Evolutionary conservation across 2,888 invertebrate species (phyloP).

Genomic region (Heteromyza rotundicornis): DNA sequence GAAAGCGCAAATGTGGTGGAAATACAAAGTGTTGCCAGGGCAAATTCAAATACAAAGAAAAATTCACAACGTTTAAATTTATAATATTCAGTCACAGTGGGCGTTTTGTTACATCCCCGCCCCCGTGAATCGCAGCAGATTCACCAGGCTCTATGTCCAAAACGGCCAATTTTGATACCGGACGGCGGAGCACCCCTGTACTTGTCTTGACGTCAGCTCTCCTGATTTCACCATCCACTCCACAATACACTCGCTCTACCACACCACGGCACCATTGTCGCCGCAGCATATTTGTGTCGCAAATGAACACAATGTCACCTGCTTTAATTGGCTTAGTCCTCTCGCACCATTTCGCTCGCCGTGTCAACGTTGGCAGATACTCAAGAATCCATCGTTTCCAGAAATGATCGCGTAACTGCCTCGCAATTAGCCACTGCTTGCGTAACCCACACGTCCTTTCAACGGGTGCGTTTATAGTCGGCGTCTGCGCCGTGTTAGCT

Average conservation of each 20-base stretch:
- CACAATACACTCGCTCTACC: constrained; percentile 18
- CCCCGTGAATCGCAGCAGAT: constrained; percentile 17
- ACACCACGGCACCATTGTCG: constrained; percentile 27
- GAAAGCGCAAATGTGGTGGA: too few species aligned
- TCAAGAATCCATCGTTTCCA: constrained; percentile 28
- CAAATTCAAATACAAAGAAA: too few species aligned
- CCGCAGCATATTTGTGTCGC: too few species aligned
- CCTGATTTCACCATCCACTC: constrained; percentile 19
- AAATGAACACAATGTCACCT: constrained; percentile 28
- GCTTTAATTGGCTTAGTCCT: constrained; percentile 11
- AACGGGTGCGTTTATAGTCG: not conserved
- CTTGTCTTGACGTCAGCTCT: constrained; percentile 28
- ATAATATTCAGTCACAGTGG: too few species aligned
- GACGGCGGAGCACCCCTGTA: constrained; percentile 31
- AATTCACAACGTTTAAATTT: too few species aligned
- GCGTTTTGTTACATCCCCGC: constrained; percentile 14
- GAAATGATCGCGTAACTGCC: constrained; percentile 22
- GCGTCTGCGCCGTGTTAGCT: constrained; percentile 15
- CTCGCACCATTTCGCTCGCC: constrained; percentile 25
- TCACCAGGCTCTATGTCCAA: constrained; percentile 59
- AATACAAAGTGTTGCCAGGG: too few species aligned
- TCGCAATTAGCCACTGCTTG: constrained; percentile 22
- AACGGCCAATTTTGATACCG: constrained; percentile 40
- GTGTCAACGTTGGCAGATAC: constrained; percentile 26
- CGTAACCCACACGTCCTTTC: constrained; percentile 5